Evolutionary conservation across 2,888 invertebrate genomes (phyloP).

Genomic region (Drosophila maculinotata): DNA sequence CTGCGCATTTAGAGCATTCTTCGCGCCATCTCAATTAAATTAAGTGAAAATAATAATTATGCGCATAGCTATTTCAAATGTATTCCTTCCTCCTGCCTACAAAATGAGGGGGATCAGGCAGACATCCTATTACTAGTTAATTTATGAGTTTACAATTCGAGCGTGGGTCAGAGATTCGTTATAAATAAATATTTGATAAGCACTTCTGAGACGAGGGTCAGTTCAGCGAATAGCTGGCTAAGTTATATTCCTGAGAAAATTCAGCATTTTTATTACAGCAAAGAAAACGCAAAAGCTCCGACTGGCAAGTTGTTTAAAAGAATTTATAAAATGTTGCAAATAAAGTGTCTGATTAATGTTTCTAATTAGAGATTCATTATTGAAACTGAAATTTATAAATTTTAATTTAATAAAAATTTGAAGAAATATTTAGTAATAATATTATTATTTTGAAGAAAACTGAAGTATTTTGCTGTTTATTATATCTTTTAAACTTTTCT

Average conservation of each 20-base stretch:
- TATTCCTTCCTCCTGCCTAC: no score
- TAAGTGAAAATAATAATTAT: conserved; percentile 71
- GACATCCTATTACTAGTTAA: neutral
- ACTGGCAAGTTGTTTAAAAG: neutral
- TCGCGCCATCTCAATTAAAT: conserved; percentile 61
- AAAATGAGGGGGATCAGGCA: neutral
- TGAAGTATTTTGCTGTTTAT: no score
- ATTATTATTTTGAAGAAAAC: no score
- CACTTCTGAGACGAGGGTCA: conserved; percentile 44
- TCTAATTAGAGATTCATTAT: no score
- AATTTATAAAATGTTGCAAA: conserved; percentile 1
- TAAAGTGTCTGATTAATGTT: no score
- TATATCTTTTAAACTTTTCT: no score
- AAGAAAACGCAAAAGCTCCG: neutral
- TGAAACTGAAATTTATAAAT: no score
- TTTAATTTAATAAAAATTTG: no score
- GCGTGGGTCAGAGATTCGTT: conserved; percentile 42
- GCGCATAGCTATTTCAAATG: conserved; percentile 30
- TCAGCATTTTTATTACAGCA: conserved; percentile 37
- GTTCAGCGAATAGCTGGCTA: conserved; percentile 3
- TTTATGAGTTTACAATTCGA: conserved; percentile 13
- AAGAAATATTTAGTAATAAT: no score
- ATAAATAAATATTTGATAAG: conserved; percentile 73
- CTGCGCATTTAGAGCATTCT: conserved; percentile 30
- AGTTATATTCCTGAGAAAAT: conserved; percentile 26